Evolutionary conservation across 1,140 invertebrate genomes (phyloP).

Genomic region (Aphelenchoides fujianensis): DNA sequence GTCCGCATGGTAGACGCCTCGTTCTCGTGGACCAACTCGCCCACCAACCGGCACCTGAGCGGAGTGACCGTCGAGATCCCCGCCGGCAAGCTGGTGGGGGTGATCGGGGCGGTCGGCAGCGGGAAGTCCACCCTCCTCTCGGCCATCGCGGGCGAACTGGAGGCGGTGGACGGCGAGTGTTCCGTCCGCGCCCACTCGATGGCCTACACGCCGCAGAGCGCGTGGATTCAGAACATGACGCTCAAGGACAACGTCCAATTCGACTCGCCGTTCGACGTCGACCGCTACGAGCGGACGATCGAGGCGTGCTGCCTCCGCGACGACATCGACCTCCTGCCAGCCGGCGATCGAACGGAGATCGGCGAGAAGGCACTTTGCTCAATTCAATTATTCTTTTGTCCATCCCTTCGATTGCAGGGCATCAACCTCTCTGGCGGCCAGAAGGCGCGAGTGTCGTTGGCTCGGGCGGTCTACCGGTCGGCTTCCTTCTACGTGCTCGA

Average conservation of each 20-base stretch:
- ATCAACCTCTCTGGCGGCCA: constrained; percentile 42
- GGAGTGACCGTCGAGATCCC: neutral
- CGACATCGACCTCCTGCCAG: constrained; percentile 45
- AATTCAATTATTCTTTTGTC: no score
- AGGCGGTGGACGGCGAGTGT: neutral
- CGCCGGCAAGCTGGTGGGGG: constrained; percentile 25
- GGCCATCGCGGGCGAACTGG: constrained; percentile 20
- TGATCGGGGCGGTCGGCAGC: constrained; percentile 25
- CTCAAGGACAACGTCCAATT: constrained; percentile 19
- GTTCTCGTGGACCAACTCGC: neutral
- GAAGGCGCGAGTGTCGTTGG: constrained; percentile 27
- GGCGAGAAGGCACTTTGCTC: constrained; percentile 66
- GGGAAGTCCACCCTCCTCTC: constrained; percentile 33
- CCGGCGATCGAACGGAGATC: constrained; percentile 63
- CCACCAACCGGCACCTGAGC: neutral
- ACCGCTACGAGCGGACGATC: neutral
- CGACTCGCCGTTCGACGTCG: neutral
- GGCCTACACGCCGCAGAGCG: constrained; percentile 23
- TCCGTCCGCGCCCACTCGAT: neutral
- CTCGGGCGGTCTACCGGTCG: constrained; percentile 30
- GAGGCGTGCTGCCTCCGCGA: constrained; percentile 10
- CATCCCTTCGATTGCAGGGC: constrained; percentile 34
- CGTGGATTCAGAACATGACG: constrained; percentile 28
- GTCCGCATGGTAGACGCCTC: constrained; percentile 18
- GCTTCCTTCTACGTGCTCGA: constrained; percentile 66